These are phyloP conservation scores for Umimayanthus kanabou DNA, from an alignment of 92 coral and sea anemone species.

Conservation along the genomic window DNA sequence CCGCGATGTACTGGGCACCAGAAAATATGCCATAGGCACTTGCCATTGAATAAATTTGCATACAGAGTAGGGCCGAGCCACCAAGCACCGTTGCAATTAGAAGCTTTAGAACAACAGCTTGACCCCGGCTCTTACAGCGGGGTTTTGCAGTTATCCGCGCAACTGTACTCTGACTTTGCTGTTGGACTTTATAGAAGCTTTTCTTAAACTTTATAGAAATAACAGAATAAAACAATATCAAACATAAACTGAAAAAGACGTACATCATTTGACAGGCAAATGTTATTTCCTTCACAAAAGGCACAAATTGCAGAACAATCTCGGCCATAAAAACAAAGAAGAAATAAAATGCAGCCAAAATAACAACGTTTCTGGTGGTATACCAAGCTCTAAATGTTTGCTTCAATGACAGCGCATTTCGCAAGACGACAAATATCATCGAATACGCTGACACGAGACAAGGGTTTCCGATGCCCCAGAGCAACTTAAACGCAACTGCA, in stretches of 20 bases:
- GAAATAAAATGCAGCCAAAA: constrained; percentile 55
- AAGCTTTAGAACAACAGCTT: constrained; percentile 27
- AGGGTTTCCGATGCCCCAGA: constrained; percentile 78
- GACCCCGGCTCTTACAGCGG: constrained; percentile 24
- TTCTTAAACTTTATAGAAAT: constrained; percentile 49
- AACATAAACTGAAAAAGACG: constrained; percentile 38
- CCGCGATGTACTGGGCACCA: constrained; percentile 43
- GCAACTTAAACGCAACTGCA: constrained; percentile 39
- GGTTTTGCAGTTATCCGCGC: constrained; percentile 1
- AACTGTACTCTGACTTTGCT: neutral
- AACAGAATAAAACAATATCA: constrained; percentile 51
- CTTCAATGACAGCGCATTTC: constrained; percentile 65
- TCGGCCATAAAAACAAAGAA: constrained; percentile 61
- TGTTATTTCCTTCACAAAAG: constrained; percentile 43
- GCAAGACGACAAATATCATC: constrained; percentile 58
- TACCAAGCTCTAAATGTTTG: constrained; percentile 73
- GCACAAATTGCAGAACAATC: constrained; percentile 50
- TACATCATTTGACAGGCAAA: constrained; percentile 64
- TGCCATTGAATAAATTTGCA: constrained; percentile 57
- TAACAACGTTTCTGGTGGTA: constrained; percentile 63
- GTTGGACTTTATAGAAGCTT: constrained; percentile 17
- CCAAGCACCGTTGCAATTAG: constrained; percentile 57
- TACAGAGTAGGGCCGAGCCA: constrained; percentile 47
- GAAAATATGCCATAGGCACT: constrained; percentile 58
- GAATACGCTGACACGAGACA: constrained; percentile 63